Conservation (phyloP, 2,888 invertebrate species). For the Sicus ferrugineus region DNA sequence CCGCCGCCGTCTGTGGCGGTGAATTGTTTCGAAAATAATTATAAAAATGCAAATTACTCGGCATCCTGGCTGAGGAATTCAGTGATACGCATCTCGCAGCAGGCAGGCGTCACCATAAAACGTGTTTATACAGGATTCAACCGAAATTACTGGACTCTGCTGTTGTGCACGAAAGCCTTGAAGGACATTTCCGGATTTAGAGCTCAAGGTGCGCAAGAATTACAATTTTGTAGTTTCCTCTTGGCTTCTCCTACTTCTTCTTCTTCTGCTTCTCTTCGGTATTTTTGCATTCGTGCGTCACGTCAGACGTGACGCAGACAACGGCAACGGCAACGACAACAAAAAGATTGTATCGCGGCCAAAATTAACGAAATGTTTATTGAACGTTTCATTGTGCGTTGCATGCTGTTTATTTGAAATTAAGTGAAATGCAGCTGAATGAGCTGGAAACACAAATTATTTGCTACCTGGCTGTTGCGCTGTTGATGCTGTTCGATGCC, state of each 20-base stretch:
- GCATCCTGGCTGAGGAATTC: slow-evolving; percentile 14
- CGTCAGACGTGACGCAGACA: slow-evolving; percentile 22
- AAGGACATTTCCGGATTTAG: slow-evolving; percentile 33
- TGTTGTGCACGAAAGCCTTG: slow-evolving; percentile 12
- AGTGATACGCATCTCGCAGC: slow-evolving; percentile 24
- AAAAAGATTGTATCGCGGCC: neutral
- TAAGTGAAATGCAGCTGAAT: slow-evolving; percentile 1
- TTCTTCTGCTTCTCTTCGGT: neutral
- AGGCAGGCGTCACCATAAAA: slow-evolving; percentile 23
- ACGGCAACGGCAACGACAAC: neutral
- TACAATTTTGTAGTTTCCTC: neutral
- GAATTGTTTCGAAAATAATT: slow-evolving; percentile 15
- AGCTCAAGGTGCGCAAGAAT: slow-evolving; percentile 12
- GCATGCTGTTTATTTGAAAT: slow-evolving; percentile 24
- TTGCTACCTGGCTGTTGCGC: too few relatives aligned
- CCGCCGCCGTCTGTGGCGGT: neutral
- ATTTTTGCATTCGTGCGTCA: slow-evolving; percentile 28
- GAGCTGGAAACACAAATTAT: neutral
- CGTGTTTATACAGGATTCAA: slow-evolving; percentile 36
- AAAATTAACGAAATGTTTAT: slow-evolving; percentile 15
- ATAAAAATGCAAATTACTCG: slow-evolving; percentile 30
- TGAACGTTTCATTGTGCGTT: neutral
- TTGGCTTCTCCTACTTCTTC: neutral
- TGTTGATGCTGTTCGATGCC: too few relatives aligned
- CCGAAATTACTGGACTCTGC: slow-evolving; percentile 29